phyloP scores from a whole-genome alignment of 2,888 invertebrate species.

The Trypoxylon attenuatum region DNA sequence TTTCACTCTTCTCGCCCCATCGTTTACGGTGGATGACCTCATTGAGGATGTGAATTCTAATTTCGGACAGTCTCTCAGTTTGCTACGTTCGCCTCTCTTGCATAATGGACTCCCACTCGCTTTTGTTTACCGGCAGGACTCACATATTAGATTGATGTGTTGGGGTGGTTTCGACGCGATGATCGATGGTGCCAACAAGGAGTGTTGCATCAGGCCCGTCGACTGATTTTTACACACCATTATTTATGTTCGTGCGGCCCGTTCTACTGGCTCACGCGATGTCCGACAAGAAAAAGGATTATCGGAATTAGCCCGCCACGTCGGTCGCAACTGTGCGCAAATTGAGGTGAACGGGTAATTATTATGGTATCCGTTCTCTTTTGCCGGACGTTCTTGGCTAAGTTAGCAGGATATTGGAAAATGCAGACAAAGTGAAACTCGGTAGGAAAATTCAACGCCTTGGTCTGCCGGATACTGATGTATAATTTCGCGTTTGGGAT shows the following conservation, averaged over 20 bases:
- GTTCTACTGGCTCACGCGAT: background rate
- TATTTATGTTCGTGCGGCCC: background rate
- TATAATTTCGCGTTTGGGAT: background rate
- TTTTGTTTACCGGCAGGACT: background rate
- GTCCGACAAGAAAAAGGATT: background rate
- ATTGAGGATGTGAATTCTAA: background rate
- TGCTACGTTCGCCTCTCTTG: too few species aligned
- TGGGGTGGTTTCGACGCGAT: background rate
- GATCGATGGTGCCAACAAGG: background rate
- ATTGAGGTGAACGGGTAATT: background rate
- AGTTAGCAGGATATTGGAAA: too few species aligned
- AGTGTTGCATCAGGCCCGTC: background rate
- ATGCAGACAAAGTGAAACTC: too few species aligned
- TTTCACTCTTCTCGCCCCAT: background rate
- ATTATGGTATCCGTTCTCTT: background rate
- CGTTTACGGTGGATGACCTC: background rate
- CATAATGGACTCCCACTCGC: too few species aligned
- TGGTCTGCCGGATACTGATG: too few species aligned
- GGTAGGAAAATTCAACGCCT: too few species aligned
- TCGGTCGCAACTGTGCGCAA: background rate
- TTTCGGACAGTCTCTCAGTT: background rate
- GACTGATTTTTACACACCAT: slow-evolving; percentile 3
- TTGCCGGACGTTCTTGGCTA: too few species aligned
- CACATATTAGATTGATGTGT: background rate
- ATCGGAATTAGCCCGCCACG: background rate